These are phyloP conservation scores for Nephila pilipes DNA, from an alignment of 1,140 invertebrate species.

Conservation along the genomic window DNA sequence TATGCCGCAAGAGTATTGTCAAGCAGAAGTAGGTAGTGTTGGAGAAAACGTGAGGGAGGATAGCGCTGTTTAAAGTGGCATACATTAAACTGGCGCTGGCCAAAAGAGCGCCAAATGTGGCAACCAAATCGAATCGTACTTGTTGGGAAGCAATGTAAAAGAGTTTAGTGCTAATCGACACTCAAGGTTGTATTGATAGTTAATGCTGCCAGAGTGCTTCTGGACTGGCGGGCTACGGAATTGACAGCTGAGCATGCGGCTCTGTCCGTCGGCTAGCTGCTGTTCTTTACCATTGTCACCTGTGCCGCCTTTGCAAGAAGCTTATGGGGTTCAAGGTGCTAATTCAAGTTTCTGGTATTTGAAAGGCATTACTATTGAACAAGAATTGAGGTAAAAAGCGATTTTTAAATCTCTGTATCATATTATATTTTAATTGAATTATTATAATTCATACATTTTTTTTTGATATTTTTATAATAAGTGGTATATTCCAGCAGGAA, in stretches of 20 bases:
- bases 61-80: slow-evolving; percentile 29
- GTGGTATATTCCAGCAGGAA: too few relatives aligned
- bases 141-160: slow-evolving; percentile 10
- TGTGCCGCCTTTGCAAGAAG: not conserved
- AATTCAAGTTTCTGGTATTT: slow-evolving; percentile 53
- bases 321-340: not conserved
- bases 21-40: not conserved
- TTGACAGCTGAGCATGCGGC: slow-evolving; percentile 55
- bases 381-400: not conserved
- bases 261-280: slow-evolving; percentile 40
- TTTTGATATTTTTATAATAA: too few relatives aligned
- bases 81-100: slow-evolving; percentile 19
- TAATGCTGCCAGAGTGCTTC: slow-evolving; percentile 6
- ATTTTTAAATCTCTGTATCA: not conserved
- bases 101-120: slow-evolving; percentile 67
- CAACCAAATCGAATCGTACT: not conserved
- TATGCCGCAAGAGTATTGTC: not conserved
- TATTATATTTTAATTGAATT: too few relatives aligned
- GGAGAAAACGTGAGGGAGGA: not conserved
- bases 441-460: too few relatives aligned
- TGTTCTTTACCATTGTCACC: slow-evolving; percentile 5
- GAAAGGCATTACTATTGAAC: not conserved
- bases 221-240: slow-evolving; percentile 13
- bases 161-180: slow-evolving; percentile 62
- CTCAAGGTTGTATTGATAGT: slow-evolving; percentile 67